Conservation (phyloP, 2,888 invertebrate genomes). For the Diabrotica balteata region DNA sequence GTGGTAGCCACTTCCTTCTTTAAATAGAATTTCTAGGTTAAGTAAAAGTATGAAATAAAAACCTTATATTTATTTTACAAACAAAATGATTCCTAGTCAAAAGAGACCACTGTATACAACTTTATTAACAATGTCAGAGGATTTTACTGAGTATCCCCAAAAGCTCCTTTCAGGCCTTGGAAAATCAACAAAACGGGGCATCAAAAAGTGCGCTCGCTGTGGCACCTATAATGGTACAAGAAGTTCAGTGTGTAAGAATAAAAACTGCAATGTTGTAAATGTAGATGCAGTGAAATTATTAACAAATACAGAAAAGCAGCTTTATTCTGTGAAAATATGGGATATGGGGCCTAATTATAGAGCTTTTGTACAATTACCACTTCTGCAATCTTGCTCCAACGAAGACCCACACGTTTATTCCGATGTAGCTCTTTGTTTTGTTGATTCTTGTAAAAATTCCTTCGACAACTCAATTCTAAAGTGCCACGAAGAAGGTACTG, state of each 20-base stretch:
- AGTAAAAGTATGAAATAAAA: not conserved
- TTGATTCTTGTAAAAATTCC: constrained; percentile 65
- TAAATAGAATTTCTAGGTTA: too few relatives aligned
- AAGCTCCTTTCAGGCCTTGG: constrained; percentile 51
- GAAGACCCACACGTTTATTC: constrained; percentile 45
- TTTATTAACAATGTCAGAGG: constrained; percentile 8
- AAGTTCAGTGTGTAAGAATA: constrained; percentile 76
- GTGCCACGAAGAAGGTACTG: constrained; percentile 60
- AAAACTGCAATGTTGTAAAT: constrained; percentile 70
- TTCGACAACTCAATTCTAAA: constrained; percentile 65
- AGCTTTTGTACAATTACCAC: constrained; percentile 73
- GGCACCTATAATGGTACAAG: constrained; percentile 78
- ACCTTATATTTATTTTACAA: not conserved
- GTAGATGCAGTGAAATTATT: constrained; percentile 72
- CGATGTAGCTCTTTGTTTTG: constrained; percentile 64
- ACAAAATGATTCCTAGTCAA: constrained; percentile 7
- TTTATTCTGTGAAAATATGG: constrained; percentile 74
- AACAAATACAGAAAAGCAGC: constrained; percentile 67
- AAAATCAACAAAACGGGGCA: constrained; percentile 71
- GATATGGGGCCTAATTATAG: constrained; percentile 75
- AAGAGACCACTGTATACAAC: constrained; percentile 16
- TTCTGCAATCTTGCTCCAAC: constrained; percentile 51
- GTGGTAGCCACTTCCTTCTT: too few relatives aligned
- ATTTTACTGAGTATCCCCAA: constrained; percentile 25
- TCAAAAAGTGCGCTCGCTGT: constrained; percentile 78